A percentile compares a stretch with the other conserved stretches of the same genome.
Evolutionary conservation across 2,113 vertebrate species (phyloP).

Genomic region (Falcunculus frontatus): DNA sequence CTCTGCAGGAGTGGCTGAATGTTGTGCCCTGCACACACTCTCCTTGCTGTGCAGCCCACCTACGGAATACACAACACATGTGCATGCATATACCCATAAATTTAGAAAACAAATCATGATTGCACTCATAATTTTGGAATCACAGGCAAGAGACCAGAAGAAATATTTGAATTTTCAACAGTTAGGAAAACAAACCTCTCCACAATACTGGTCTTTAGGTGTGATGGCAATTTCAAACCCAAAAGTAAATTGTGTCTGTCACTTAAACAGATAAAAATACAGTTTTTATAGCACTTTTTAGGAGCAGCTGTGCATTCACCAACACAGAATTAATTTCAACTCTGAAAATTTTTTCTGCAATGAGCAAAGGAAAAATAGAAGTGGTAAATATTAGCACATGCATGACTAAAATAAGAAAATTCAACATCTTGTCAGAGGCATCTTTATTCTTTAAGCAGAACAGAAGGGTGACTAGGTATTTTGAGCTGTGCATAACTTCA

Average conservation of each 20-base stretch:
- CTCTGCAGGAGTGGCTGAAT: background rate
- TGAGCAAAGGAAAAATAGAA: background rate
- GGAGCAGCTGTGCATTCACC: background rate
- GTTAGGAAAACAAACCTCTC: background rate
- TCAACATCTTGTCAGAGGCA: background rate
- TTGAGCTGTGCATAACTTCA: background rate
- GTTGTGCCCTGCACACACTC: background rate
- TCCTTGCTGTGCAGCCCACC: background rate
- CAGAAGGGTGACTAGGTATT: background rate
- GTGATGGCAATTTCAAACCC: background rate
- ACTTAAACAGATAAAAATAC: background rate
- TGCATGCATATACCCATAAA: fast-evolving
- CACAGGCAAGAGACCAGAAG: background rate
- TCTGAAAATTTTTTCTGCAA: background rate
- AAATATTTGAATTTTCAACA: background rate
- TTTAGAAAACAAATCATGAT: background rate
- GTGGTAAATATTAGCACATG: background rate
- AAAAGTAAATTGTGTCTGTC: background rate
- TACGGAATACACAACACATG: background rate
- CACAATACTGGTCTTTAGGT: background rate
- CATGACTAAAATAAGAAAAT: background rate
- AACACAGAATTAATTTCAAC: background rate
- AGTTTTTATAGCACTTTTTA: background rate
- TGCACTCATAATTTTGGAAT: background rate
- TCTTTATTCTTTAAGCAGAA: background rate